A percentile compares a stretch with the other conserved stretches of the same genome.
phyloP scores from a whole-genome alignment of 2,888 invertebrate species.

The Neocrepidodera transversa region DNA sequence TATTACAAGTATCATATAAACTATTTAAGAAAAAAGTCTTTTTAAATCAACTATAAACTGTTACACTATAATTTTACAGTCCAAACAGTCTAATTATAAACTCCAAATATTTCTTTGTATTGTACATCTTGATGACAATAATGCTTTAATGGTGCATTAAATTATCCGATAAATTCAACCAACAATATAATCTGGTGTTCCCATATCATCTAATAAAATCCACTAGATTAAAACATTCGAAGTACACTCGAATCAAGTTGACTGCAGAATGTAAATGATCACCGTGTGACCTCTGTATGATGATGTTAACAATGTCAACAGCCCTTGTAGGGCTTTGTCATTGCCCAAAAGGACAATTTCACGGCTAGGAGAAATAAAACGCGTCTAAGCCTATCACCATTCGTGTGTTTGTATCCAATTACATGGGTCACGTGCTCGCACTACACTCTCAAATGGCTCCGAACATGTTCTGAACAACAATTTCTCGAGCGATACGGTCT shows the following conservation, averaged over 20 bases:
- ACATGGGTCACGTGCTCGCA: constrained; percentile 29
- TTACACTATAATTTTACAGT: too few relatives aligned
- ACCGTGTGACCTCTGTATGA: constrained; percentile 37
- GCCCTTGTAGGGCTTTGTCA: constrained; percentile 25
- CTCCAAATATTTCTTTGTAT: too few relatives aligned
- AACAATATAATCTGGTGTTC: neutral
- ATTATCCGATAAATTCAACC: too few relatives aligned
- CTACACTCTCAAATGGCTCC: constrained; percentile 14
- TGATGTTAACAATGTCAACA: constrained; percentile 34
- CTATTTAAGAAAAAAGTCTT: too few relatives aligned
- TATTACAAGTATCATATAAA: too few relatives aligned
- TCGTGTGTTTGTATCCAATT: constrained; percentile 33
- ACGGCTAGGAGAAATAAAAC: constrained; percentile 35
- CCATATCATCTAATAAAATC: constrained; percentile 24
- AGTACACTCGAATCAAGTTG: constrained; percentile 35
- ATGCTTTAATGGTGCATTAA: too few relatives aligned
- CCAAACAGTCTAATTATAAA: too few relatives aligned
- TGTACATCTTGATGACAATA: too few relatives aligned
- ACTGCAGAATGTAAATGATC: constrained; percentile 37
- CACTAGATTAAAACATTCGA: constrained; percentile 15
- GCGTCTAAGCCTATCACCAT: constrained; percentile 25
- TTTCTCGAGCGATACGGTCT: constrained; percentile 20
- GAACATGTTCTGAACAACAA: constrained; percentile 15
- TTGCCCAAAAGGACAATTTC: constrained; percentile 36
- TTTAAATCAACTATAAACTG: too few relatives aligned